Conservation (phyloP, 53 echinoderm and acorn worm species). For the Echinometra lucunter region DNA sequence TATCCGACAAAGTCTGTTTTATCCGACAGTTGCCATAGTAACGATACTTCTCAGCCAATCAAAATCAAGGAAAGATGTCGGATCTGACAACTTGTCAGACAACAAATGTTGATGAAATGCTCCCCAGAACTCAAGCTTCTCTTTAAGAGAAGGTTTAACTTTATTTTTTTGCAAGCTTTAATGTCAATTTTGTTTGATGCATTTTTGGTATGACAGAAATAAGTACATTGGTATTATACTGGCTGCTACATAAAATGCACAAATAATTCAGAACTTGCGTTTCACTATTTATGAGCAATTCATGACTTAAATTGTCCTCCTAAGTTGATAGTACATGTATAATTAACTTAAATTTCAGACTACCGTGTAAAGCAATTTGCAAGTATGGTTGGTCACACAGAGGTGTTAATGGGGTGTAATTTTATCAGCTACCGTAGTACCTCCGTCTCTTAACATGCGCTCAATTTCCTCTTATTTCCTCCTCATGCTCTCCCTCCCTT, state of each 20-base stretch:
- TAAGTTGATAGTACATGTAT: background rate
- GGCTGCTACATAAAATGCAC: background rate
- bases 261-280: background rate
- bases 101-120: too few species aligned
- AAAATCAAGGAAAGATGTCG: too few species aligned
- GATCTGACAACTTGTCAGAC: too few species aligned
- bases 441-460: constrained; percentile 38
- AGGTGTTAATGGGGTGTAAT: constrained; percentile 60
- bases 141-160: background rate
- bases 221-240: background rate
- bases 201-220: background rate
- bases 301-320: background rate
- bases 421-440: constrained; percentile 51
- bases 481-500: constrained; percentile 16
- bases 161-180: background rate
- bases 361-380: constrained; percentile 17
- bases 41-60: background rate
- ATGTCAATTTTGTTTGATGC: background rate
- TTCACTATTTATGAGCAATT: background rate
- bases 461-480: constrained; percentile 50
- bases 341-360: constrained; percentile 23
- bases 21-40: background rate
- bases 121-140: too few species aligned
- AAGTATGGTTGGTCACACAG: background rate
- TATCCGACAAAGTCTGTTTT: background rate